A percentile compares a stretch with the other conserved stretches of the same genome.
phyloP scores from a whole-genome alignment of 2,797 vertebrate species.

The Erpetoichthys calabaricus region DNA sequence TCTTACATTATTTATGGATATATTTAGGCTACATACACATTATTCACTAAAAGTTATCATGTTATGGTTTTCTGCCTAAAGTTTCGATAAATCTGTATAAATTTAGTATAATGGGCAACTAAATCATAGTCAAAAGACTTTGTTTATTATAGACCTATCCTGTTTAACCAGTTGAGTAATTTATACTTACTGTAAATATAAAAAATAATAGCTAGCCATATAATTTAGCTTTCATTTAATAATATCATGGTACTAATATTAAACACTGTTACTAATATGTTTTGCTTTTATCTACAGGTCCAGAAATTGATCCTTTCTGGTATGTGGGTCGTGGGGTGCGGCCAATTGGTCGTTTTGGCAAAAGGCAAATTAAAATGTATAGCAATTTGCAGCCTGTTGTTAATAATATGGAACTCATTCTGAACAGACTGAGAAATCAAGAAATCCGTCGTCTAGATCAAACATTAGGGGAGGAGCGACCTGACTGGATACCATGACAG shows the following conservation, averaged over 20 bases:
- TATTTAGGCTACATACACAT: no score
- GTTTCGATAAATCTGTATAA: no score
- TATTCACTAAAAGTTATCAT: no score
- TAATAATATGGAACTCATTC: constrained; percentile 47
- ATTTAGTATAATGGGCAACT: no score
- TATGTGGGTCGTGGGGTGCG: constrained; percentile 75
- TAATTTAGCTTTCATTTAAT: no score
- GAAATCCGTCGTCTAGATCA: constrained; percentile 26
- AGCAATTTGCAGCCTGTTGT: constrained; percentile 35
- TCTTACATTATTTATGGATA: no score
- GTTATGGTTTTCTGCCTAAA: no score
- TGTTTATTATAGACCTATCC: no score
- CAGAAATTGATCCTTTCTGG: constrained; percentile 80
- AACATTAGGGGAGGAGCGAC: constrained; percentile 29
- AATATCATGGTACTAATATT: background rate
- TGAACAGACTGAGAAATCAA: constrained; percentile 50
- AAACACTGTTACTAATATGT: constrained; percentile 1
- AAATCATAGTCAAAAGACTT: no score
- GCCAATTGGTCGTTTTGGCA: constrained; percentile 79
- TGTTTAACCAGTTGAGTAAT: no score
- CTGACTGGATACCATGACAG: constrained; percentile 49
- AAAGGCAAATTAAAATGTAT: constrained; percentile 49
- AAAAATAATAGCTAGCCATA: no score
- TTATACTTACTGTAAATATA: no score
- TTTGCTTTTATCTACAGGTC: constrained; percentile 47